Evolutionary conservation across 2,888 invertebrate species (phyloP).

Genomic region (Troides helena): DNA sequence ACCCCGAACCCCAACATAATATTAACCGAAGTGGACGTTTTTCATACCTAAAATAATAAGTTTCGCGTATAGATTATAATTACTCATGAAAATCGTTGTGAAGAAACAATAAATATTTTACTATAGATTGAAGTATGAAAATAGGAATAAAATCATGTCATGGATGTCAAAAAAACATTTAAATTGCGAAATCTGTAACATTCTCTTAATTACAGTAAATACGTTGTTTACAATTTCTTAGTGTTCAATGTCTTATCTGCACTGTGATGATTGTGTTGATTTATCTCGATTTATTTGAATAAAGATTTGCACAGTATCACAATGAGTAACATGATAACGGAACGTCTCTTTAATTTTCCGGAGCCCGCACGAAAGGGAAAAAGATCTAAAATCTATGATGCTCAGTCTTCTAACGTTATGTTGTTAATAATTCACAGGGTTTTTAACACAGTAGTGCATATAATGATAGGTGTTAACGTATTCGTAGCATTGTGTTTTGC

Average conservation of each 20-base stretch:
- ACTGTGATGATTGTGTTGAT: background rate
- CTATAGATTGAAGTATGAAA: background rate
- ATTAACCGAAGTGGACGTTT: background rate
- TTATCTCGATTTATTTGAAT: background rate
- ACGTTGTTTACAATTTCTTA: background rate
- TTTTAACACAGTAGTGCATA: conserved; percentile 37
- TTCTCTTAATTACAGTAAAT: background rate
- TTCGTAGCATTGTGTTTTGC: conserved; percentile 42
- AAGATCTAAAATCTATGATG: background rate
- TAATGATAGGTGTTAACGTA: conserved; percentile 38
- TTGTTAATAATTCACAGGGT: conserved; percentile 31
- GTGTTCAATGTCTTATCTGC: conserved; percentile 2
- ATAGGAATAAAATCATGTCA: background rate
- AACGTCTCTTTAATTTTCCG: background rate
- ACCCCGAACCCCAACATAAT: too few relatives aligned
- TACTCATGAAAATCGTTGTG: background rate
- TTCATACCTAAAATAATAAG: background rate
- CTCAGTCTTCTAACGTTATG: conserved; percentile 17
- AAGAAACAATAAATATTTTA: background rate
- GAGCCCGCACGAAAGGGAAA: conserved; percentile 4
- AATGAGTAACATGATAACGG: background rate
- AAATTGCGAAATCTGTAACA: background rate
- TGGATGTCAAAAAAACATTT: background rate
- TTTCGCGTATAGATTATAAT: background rate
- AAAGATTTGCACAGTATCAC: background rate